Conservation (phyloP, 1,140 invertebrate species). For the Drosophila grimshawi region DNA sequence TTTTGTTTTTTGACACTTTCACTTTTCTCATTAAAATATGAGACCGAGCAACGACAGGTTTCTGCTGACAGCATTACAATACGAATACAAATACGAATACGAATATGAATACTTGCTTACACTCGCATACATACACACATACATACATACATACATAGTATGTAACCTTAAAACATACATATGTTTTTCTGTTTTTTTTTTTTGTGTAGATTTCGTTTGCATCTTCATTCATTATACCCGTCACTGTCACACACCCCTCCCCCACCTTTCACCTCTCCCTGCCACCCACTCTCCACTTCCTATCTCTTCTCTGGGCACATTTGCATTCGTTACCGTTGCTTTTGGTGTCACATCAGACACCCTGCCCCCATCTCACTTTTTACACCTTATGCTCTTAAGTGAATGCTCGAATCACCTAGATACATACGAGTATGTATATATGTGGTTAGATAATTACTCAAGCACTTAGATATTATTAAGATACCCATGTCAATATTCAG, state of each 20-base stretch:
- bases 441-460: not conserved
- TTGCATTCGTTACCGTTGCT: not conserved
- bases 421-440: too few relatives aligned
- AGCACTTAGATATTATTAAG: not conserved
- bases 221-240: conserved; percentile 49
- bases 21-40: conserved; percentile 81
- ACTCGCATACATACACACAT: not conserved
- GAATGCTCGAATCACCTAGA: not conserved
- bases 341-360: not conserved
- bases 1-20: conserved; percentile 77
- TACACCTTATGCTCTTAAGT: not conserved
- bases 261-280: not conserved
- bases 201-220: conserved; percentile 50
- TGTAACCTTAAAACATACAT: conserved; percentile 3
- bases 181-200: not conserved
- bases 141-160: not conserved
- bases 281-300: not conserved
- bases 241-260: not conserved
- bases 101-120: not conserved
- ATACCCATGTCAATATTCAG: not conserved
- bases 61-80: conserved; percentile 18
- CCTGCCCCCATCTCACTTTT: not conserved
- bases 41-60: conserved; percentile 56
- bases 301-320: not conserved
- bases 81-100: not conserved